Conservation (phyloP, 2,797 vertebrate species). For the Micromesistius poutassou region DNA sequence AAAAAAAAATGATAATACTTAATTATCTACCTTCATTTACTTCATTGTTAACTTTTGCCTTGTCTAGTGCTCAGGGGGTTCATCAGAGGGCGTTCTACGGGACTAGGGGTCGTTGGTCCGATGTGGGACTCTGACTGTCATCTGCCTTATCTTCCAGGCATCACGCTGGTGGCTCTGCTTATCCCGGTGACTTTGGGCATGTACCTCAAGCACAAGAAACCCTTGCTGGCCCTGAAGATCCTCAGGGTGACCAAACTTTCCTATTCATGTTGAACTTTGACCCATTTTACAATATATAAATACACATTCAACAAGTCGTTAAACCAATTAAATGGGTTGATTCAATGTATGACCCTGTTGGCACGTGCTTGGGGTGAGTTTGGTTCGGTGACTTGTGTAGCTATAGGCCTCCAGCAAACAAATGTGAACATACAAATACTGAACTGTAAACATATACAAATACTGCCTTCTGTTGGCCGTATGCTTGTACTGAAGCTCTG, state of each 20-base stretch:
- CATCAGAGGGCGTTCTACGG: neutral
- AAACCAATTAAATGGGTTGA: neutral
- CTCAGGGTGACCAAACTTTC: constrained; percentile 79
- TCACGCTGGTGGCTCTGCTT: constrained; percentile 83
- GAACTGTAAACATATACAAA: constrained; percentile 3
- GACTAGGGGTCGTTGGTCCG: neutral
- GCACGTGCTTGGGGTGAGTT: neutral
- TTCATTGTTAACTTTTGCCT: neutral
- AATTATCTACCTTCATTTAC: too few species aligned
- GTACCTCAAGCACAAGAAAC: constrained; percentile 83
- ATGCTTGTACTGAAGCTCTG: constrained; percentile 20
- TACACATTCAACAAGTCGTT: neutral
- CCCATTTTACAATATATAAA: neutral
- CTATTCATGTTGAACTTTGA: neutral
- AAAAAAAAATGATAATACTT: too few species aligned
- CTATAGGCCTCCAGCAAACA: neutral
- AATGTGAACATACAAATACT: neutral
- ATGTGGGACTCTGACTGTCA: neutral
- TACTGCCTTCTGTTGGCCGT: constrained; percentile 43
- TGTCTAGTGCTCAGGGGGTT: neutral
- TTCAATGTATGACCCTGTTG: neutral
- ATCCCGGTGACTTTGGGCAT: constrained; percentile 83
- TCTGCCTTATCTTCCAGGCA: constrained; percentile 67
- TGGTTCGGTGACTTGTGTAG: neutral
- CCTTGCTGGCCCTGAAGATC: constrained; percentile 79